phyloP scores from a whole-genome alignment of 2,888 invertebrate genomes.

The Lissonota sp. region DNA sequence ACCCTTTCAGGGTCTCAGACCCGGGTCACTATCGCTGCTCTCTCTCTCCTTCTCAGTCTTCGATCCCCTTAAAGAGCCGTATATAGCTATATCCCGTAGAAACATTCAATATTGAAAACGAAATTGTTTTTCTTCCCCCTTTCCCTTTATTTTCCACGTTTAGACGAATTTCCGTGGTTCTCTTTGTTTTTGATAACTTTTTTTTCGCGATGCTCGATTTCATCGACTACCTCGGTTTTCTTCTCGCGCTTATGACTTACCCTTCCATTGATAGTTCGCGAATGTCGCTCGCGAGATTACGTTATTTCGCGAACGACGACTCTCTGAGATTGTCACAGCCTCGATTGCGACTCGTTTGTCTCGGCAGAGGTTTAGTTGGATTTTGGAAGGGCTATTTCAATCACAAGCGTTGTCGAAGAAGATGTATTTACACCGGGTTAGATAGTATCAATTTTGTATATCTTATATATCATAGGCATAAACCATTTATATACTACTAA shows the following conservation, averaged over 20 bases:
- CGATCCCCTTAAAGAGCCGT: constrained; percentile 42
- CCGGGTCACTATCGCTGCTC: constrained; percentile 41
- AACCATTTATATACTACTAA: constrained; percentile 66
- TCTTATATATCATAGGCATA: constrained; percentile 67
- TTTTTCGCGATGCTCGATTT: constrained; percentile 59
- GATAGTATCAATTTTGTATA: constrained; percentile 69
- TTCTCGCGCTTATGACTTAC: constrained; percentile 69
- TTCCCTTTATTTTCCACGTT: constrained; percentile 29
- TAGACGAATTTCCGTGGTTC: constrained; percentile 50
- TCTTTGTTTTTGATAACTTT: constrained; percentile 16
- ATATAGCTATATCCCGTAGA: constrained; percentile 30
- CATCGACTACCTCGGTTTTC: constrained; percentile 61
- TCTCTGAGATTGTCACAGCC: constrained; percentile 81
- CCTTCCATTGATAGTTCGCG: constrained; percentile 58
- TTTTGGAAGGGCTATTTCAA: constrained; percentile 93
- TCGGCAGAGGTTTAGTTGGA: constrained; percentile 91
- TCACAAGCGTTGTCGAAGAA: constrained; percentile 91
- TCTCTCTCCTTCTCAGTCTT: neutral
- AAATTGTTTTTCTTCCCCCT: constrained; percentile 24
- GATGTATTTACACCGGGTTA: constrained; percentile 75
- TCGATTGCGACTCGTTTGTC: constrained; percentile 87
- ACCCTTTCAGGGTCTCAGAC: constrained; percentile 28
- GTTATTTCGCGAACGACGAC: constrained; percentile 7
- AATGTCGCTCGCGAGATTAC: constrained; percentile 5
- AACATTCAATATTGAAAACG: constrained; percentile 26